These are phyloP conservation scores for Reinhardtius hippoglossoides DNA, from an alignment of 2,113 vertebrate species.

Conservation along the genomic window DNA sequence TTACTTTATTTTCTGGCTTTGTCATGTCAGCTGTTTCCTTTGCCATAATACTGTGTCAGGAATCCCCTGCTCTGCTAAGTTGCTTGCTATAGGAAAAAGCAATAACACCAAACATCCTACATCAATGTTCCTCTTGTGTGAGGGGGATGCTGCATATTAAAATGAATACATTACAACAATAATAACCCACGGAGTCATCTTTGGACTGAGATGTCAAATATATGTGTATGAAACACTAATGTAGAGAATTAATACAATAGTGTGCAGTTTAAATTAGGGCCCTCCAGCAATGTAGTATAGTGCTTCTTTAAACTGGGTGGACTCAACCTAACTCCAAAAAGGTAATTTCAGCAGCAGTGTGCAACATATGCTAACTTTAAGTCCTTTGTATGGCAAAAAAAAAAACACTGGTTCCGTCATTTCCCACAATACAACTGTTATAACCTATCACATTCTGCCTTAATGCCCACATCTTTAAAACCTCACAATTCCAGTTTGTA, in stretches of 20 bases:
- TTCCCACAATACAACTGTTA: too few relatives aligned
- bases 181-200: conserved; percentile 29
- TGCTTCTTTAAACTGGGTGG: not conserved
- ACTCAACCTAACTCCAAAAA: not conserved
- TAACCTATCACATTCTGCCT: not conserved
- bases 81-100: conserved; percentile 53
- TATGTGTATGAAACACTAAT: not conserved
- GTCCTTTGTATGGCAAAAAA: not conserved
- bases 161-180: conserved; percentile 29
- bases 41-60: not conserved
- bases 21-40: conserved; percentile 4
- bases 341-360: not conserved
- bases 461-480: not conserved
- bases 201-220: conserved; percentile 26
- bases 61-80: conserved; percentile 13
- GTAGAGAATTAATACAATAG: not conserved
- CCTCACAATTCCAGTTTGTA: not conserved
- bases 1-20: conserved; percentile 37
- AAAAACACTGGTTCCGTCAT: too few relatives aligned
- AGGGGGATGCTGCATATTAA: conserved; percentile 21
- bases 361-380: not conserved
- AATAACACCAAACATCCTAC: conserved; percentile 37
- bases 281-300: not conserved
- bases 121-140: conserved; percentile 26
- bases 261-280: conserved; percentile 1